A percentile compares a stretch with the other conserved stretches of the same genome.
These are phyloP conservation scores for Cepaea hortensis DNA, from an alignment of 2,888 invertebrate species.

Conservation along the genomic window DNA sequence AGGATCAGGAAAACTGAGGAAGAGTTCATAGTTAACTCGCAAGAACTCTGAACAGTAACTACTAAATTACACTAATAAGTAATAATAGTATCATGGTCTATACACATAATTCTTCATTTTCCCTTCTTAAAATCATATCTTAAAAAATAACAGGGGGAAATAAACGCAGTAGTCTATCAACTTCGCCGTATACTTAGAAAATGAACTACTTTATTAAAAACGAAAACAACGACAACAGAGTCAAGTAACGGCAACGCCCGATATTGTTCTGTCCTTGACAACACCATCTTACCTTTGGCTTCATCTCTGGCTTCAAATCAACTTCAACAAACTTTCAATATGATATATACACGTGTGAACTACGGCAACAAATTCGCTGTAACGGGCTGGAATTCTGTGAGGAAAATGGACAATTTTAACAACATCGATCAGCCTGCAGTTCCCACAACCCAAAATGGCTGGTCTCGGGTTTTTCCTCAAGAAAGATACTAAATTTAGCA, in stretches of 20 bases:
- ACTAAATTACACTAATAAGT: too few species aligned
- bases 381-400: not conserved
- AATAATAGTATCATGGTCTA: too few species aligned
- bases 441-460: constrained; percentile 42
- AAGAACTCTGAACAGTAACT: too few species aligned
- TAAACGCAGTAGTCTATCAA: too few species aligned
- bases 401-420: too few species aligned
- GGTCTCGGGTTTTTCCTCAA: constrained; percentile 45
- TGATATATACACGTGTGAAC: not conserved
- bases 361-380: not conserved
- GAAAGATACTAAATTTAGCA: constrained; percentile 38
- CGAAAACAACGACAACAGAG: not conserved
- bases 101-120: too few species aligned
- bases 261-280: constrained; percentile 25
- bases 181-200: too few species aligned
- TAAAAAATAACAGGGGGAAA: too few species aligned
- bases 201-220: too few species aligned
- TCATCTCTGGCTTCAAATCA: not conserved
- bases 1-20: too few species aligned
- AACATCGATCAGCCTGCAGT: not conserved
- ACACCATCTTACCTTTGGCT: constrained; percentile 27
- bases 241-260: constrained; percentile 17
- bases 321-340: not conserved
- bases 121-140: too few species aligned
- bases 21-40: too few species aligned